phyloP scores from a whole-genome alignment of 2,888 invertebrate species.

The Lithophane ornitopus region DNA sequence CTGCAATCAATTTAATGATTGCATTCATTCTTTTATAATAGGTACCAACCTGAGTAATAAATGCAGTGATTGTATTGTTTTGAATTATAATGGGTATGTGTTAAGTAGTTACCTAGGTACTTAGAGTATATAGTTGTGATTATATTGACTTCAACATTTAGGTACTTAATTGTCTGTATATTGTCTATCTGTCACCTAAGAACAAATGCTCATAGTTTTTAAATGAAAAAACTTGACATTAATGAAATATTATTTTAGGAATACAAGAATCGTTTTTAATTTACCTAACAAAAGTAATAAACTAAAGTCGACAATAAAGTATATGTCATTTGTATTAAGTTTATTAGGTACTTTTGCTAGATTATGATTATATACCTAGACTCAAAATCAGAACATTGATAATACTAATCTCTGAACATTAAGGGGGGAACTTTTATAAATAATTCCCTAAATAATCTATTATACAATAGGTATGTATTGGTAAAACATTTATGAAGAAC shows the following conservation, averaged over 20 bases:
- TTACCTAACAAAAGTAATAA: not conserved
- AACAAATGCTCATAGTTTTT: not conserved
- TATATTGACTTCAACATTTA: not conserved
- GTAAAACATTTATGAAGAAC: not conserved
- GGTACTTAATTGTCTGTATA: not conserved
- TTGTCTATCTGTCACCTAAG: conserved; percentile 15
- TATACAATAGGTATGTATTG: not conserved
- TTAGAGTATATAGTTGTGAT: conserved; percentile 9
- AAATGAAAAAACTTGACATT: not conserved
- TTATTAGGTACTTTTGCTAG: not conserved
- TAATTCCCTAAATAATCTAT: not conserved
- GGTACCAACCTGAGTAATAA: not conserved
- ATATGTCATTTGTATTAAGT: not conserved
- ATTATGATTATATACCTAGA: conserved; percentile 7
- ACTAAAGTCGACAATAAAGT: no score
- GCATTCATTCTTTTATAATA: conserved; percentile 13
- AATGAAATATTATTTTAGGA: not conserved
- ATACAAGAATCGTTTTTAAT: not conserved
- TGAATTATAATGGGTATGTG: not conserved
- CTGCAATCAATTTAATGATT: conserved; percentile 15
- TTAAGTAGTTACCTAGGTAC: not conserved
- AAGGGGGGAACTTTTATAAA: no score
- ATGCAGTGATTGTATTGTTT: conserved; percentile 24
- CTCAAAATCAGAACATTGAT: conserved; percentile 15
- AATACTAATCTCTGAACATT: not conserved